Conservation (phyloP, 2,797 vertebrate species). For the Harpagifer antarcticus region DNA sequence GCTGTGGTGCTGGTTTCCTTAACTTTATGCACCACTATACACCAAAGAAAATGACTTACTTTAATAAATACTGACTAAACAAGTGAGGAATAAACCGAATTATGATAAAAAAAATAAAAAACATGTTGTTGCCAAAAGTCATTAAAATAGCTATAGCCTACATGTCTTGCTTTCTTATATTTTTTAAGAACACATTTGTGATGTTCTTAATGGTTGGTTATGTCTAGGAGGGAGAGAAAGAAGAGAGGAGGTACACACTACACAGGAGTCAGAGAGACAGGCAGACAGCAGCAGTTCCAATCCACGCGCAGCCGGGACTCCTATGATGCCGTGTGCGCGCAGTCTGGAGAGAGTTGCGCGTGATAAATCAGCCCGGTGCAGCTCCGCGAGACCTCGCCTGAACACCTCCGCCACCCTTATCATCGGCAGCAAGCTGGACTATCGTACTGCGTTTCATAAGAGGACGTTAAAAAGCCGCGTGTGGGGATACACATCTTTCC, state of each 20-base stretch:
- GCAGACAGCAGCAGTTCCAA: constrained; percentile 28
- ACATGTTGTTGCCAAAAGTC: no score
- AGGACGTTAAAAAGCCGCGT: neutral
- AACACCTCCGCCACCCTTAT: neutral
- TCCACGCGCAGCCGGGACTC: constrained; percentile 52
- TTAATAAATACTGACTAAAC: no score
- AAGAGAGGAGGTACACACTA: constrained; percentile 12
- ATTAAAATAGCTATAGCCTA: no score
- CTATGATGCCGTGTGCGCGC: constrained; percentile 40
- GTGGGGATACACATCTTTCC: neutral
- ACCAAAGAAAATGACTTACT: no score
- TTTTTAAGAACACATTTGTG: no score
- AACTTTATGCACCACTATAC: no score
- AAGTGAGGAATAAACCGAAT: no score
- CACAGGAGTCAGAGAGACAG: neutral
- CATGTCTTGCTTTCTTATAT: no score
- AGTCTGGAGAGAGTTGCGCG: constrained; percentile 13
- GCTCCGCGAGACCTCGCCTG: constrained; percentile 14
- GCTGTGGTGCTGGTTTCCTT: no score
- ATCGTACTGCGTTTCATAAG: neutral
- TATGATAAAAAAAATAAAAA: no score
- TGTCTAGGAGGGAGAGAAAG: constrained; percentile 3
- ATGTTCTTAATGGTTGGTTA: neutral
- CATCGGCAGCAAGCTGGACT: constrained; percentile 57
- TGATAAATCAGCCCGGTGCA: constrained; percentile 15